Conservation (phyloP, 2,888 invertebrate genomes). For the Aphrophora alni region DNA sequence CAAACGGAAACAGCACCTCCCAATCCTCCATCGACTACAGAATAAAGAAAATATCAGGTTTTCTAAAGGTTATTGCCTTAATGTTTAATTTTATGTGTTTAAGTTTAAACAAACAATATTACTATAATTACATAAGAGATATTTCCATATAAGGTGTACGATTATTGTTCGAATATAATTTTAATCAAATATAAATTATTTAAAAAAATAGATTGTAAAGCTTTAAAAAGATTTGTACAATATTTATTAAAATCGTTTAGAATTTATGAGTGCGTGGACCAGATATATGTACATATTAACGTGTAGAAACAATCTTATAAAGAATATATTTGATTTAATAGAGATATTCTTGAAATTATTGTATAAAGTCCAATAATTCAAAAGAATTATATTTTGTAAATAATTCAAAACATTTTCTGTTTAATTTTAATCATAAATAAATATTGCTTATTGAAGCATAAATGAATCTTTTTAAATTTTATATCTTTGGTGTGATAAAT, state of each 20-base stretch:
- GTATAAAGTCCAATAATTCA: neutral
- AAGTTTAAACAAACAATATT: too few species aligned
- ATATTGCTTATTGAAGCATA: neutral
- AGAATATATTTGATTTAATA: neutral
- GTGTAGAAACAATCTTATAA: too few species aligned
- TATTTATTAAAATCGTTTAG: neutral
- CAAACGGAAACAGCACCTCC: constrained; percentile 10
- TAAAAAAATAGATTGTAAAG: neutral
- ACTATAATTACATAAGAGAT: too few species aligned
- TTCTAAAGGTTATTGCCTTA: neutral
- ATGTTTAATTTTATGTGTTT: neutral
- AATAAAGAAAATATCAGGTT: neutral
- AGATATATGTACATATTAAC: neutral
- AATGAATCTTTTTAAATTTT: too few species aligned
- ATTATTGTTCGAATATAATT: too few species aligned
- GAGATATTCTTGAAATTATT: neutral
- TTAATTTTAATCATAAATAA: neutral
- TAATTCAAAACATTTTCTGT: neutral
- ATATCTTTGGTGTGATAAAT: too few species aligned
- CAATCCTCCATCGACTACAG: constrained; percentile 26
- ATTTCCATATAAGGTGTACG: too few species aligned
- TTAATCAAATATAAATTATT: too few species aligned
- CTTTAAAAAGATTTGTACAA: neutral
- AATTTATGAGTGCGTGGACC: neutral
- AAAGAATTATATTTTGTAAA: neutral